Conservation (phyloP, 2,113 vertebrate species). For the Lagopus leucura region DNA sequence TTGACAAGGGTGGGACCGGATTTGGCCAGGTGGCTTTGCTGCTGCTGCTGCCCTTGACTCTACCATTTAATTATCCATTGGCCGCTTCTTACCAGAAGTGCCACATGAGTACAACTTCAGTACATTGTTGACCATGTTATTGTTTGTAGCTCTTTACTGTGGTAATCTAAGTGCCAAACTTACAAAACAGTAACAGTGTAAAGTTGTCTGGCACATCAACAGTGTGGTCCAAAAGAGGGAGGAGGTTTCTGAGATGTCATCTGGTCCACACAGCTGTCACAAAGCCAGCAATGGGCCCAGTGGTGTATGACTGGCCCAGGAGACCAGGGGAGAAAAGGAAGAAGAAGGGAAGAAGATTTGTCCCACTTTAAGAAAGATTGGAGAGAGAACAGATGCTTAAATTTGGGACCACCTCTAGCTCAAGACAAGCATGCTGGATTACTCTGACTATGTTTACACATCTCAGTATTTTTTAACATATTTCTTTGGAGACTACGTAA, state of each 20-base stretch:
- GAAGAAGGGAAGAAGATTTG: neutral
- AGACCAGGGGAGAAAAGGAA: neutral
- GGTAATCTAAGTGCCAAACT: neutral
- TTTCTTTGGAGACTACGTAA: neutral
- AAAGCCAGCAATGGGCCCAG: neutral
- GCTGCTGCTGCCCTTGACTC: neutral
- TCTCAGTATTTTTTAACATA: neutral
- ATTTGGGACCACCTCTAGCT: fast-evolving
- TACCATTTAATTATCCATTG: neutral
- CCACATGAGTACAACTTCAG: fast-evolving
- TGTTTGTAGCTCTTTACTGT: neutral
- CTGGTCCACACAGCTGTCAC: neutral
- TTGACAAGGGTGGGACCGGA: neutral
- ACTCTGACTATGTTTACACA: fast-evolving
- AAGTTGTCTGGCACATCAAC: fast-evolving
- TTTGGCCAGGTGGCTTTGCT: neutral
- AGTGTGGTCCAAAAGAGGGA: neutral
- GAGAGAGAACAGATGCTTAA: neutral
- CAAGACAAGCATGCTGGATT: neutral
- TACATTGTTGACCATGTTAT: fast-evolving
- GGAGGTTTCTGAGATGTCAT: neutral
- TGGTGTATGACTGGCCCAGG: neutral
- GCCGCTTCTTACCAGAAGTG: neutral
- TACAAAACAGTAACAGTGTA: neutral
- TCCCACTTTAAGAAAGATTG: neutral